Base-by-base conservation (phyloP, 2,888 invertebrate genomes). In the Steromphala cineraria region DNA sequence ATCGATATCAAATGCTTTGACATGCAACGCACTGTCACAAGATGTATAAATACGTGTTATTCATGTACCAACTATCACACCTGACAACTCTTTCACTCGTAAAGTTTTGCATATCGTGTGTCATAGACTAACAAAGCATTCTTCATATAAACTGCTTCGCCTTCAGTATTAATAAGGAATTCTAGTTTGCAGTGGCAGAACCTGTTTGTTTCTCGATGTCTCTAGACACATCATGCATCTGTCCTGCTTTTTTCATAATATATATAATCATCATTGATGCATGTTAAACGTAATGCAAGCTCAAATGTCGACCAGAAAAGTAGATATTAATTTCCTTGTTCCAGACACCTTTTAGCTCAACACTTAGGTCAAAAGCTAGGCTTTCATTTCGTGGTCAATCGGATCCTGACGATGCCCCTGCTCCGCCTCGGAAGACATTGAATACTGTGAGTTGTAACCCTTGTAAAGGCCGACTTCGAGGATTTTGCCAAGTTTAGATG, bases 321-420 rank as follows among this genome's bases (percentile, higher is more conserved):
- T 74, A n/a, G n/a, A 21, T 36, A n/a, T 74, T 74, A 21, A 31
- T 46, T n/a, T 31, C 40, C 46, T 21, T 52, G 8, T 82, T 82
- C 19, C 87, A 91, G 91, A 90, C 88, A 82, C 86, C 89, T 4
- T 90, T 91, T 82, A 88, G 90, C 7, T 88, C 89, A 5, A 89
- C 90, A 19, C 80, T 90, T 53, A 82, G 89, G 21, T 90, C 89
- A 67, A 90, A 90, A 80, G 90, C 90, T 46, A 84, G 91, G 15
- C 80, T 91, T 28, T 91, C 91, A 2, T 90, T 91, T 84, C 85
- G 89, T 36, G 90, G 90, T 19, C 90, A 89, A 36, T 80, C 88
- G 53, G 90, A 89, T 75, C 83, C 85, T 40, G 87, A 87, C 15
- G 82, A 80, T 17, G 62, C 56, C 56, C 77, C 71, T 52, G 67